Percentiles rank a stretch among this genome's conserved stretches.
phyloP scores from a whole-genome alignment of 2,888 invertebrate species.

The Himalopsyche anomala region DNA sequence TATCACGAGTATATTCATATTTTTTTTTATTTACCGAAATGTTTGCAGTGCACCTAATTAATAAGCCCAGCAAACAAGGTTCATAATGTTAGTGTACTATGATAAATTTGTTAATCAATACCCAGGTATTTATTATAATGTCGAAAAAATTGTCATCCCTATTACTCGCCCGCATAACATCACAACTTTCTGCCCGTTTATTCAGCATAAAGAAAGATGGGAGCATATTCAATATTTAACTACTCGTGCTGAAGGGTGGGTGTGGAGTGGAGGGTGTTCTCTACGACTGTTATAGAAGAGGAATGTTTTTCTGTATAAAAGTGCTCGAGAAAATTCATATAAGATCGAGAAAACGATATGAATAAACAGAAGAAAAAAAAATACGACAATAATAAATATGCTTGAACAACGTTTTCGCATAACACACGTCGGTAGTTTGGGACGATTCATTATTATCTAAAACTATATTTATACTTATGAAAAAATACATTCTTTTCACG shows the following conservation, averaged over 20 bases:
- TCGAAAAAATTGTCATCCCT: too few relatives aligned
- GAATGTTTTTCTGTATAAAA: conserved; percentile 32
- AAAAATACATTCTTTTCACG: too few relatives aligned
- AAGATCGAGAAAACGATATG: conserved; percentile 35
- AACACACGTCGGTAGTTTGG: too few relatives aligned
- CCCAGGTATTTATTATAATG: too few relatives aligned
- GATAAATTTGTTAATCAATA: too few relatives aligned
- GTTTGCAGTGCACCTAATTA: too few relatives aligned
- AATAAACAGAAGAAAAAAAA: conserved; percentile 20
- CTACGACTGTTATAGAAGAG: background rate
- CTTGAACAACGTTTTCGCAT: background rate
- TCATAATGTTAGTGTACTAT: too few relatives aligned
- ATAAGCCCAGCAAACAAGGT: too few relatives aligned
- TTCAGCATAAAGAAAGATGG: conserved; percentile 62
- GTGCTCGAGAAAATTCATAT: conserved; percentile 39
- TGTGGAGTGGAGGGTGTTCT: background rate
- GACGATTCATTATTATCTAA: too few relatives aligned
- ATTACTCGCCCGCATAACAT: conserved; percentile 57
- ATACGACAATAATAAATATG: background rate
- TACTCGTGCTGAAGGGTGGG: conserved; percentile 56
- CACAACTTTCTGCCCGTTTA: conserved; percentile 61
- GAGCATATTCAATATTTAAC: conserved; percentile 65
- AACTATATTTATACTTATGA: too few relatives aligned
- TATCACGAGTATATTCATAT: too few relatives aligned
- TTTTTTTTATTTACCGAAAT: too few relatives aligned